Evolutionary conservation across 1,140 invertebrate species (phyloP).

Genomic region (Cylas formicarius): DNA sequence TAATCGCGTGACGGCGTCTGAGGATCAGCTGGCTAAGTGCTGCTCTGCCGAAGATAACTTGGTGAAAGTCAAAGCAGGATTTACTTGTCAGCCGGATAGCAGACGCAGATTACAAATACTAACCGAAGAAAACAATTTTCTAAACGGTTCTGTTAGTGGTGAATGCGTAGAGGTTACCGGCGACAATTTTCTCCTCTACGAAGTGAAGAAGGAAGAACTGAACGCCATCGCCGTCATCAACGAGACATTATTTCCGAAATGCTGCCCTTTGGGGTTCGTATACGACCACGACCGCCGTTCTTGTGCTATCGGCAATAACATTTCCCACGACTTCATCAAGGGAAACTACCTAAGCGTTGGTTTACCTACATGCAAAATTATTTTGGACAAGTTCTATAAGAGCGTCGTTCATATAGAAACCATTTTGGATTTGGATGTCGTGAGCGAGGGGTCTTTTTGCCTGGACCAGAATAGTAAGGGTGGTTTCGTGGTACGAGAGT

Average conservation of each 20-base stretch:
- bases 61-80: too few relatives aligned
- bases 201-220: background rate
- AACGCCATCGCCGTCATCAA: background rate
- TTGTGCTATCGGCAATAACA: slow-evolving; percentile 14
- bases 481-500: slow-evolving; percentile 21
- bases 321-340: slow-evolving; percentile 9
- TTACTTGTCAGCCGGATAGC: too few relatives aligned
- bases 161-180: slow-evolving; percentile 6
- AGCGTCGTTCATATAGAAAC: slow-evolving; percentile 7
- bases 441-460: slow-evolving; percentile 16
- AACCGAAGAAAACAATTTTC: slow-evolving; percentile 1
- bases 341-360: slow-evolving; percentile 25
- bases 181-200: slow-evolving; percentile 6
- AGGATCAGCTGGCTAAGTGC: too few relatives aligned
- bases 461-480: slow-evolving; percentile 17
- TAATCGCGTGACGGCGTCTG: too few relatives aligned
- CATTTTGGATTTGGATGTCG: slow-evolving; percentile 3
- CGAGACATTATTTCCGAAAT: slow-evolving; percentile 24
- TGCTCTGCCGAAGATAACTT: too few relatives aligned
- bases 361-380: slow-evolving; percentile 21
- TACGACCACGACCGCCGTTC: slow-evolving; percentile 24
- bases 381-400: slow-evolving; percentile 19
- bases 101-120: slow-evolving; percentile 6
- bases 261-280: slow-evolving; percentile 25
- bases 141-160: slow-evolving; percentile 2